Base-by-base conservation (phyloP, 2,113 vertebrate species). In the Dicaeum eximium region DNA sequence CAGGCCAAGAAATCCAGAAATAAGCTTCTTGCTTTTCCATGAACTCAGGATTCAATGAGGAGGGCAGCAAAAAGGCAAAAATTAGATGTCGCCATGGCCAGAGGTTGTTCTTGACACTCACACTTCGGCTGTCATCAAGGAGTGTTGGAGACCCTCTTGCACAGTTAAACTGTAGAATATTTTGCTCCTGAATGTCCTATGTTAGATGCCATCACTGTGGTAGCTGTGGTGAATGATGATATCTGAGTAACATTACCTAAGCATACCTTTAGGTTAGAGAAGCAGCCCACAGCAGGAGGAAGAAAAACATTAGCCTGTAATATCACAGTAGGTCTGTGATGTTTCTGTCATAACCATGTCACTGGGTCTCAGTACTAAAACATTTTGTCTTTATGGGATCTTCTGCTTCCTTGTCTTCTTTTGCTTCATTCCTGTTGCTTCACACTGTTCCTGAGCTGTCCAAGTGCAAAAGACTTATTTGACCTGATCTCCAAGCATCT, bases 11-110 rank as follows among this genome's bases (percentile, higher is more conserved):
- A 80, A 84, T 69, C 3, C 8, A 81, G 62, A 71, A 58, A 14
- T 37, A 82, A 86, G 27, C 31, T 11, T 66, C 9, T 16, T 72
- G 31, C 45, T 70, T 92, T 94, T 33, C 54, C 44, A 28, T 77
- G 50, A 88, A 47, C 25, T 88, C 25, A 44, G 50, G 20, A 74
- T 83, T 92, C 24, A 47, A 3, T 42, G 23, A 75, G 17, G 15
- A 51, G 69, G 30, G 30, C 28, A 74, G 47, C 14, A 73, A 66
- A 88, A 75, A 61, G 28, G 20, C 25, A 44, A 83, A 77, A 64
- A 53, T 10, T 7, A 50, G 50, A 42, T 37, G 19, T 35, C 0
- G 0, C 48, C 20, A 1, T 53, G 23, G 38, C 7, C 53, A 75
- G 78, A 83, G 38, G 7, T 53, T 90, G 45, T 31, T 88, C 18